phyloP scores from a whole-genome alignment of 1,140 invertebrate genomes.

The Drosophila trapezifrons region DNA sequence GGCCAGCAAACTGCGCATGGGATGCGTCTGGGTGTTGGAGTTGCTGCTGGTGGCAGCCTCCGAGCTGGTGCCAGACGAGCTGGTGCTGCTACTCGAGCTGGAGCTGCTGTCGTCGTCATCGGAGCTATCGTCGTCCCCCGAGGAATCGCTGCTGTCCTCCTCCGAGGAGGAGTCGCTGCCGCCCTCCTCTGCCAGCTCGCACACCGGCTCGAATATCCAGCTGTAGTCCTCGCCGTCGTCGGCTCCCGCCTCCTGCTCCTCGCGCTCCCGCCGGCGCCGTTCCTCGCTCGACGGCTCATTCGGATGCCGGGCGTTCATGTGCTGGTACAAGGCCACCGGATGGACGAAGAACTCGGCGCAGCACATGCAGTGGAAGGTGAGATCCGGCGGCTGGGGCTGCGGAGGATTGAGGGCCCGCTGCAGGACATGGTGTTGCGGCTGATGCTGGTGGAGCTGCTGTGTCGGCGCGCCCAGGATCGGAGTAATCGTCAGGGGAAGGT shows the following conservation, averaged over 20 bases:
- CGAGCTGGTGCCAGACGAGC: slow-evolving; percentile 25
- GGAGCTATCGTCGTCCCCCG: slow-evolving; percentile 27
- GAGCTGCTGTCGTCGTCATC: slow-evolving; percentile 38
- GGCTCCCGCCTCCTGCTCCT: slow-evolving; percentile 10
- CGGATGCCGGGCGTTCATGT: slow-evolving; percentile 77
- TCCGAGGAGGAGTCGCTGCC: slow-evolving; percentile 38
- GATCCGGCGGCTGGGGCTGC: slow-evolving; percentile 65
- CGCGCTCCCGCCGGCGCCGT: not conserved
- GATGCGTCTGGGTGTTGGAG: slow-evolving; percentile 48
- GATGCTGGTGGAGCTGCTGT: slow-evolving; percentile 25
- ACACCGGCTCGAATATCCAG: slow-evolving; percentile 81
- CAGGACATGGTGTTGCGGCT: slow-evolving; percentile 48
- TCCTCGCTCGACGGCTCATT: slow-evolving; percentile 39
- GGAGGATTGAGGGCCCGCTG: slow-evolving; percentile 35
- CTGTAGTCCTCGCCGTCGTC: slow-evolving; percentile 72
- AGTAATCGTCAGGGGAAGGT: slow-evolving; percentile 73
- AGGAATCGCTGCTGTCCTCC: slow-evolving; percentile 44
- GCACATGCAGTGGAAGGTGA: slow-evolving; percentile 83
- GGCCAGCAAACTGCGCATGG: slow-evolving; percentile 44
- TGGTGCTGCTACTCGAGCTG: slow-evolving; percentile 45
- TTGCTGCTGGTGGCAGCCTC: slow-evolving; percentile 48
- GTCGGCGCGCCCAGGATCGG: slow-evolving; percentile 51
- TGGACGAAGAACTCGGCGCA: slow-evolving; percentile 76
- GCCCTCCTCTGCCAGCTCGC: slow-evolving; percentile 62
- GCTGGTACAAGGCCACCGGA: slow-evolving; percentile 76